Percentiles rank a stretch among this genome's conserved stretches.
Evolutionary conservation across 2,888 invertebrate species (phyloP).

Genomic region (Hemithea aestivaria): DNA sequence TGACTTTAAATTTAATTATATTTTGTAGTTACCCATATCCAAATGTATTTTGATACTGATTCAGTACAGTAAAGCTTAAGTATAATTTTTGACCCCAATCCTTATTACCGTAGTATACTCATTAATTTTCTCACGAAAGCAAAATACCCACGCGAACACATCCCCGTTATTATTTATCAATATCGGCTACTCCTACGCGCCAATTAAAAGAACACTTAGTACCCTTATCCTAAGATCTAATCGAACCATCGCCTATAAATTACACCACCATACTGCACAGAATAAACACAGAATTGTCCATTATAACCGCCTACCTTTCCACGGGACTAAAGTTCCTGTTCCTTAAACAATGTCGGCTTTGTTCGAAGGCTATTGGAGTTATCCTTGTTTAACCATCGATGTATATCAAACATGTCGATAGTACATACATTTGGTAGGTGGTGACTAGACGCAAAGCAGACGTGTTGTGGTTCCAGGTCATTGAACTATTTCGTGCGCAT

Average conservation of each 20-base stretch:
- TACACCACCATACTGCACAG: slow-evolving; percentile 33
- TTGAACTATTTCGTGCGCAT: slow-evolving; percentile 52
- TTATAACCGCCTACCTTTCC: slow-evolving; percentile 35
- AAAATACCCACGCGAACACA: no score
- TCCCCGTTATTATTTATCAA: slow-evolving; percentile 9
- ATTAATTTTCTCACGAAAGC: no score
- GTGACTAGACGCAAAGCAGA: slow-evolving; percentile 60
- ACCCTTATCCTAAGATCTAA: slow-evolving; percentile 15
- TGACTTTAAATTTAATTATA: no score
- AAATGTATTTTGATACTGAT: no score
- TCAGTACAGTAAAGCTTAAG: no score
- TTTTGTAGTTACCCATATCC: no score
- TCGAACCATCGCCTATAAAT: slow-evolving; percentile 22
- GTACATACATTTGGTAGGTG: slow-evolving; percentile 29
- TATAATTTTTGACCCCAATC: no score
- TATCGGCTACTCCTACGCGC: slow-evolving; percentile 12
- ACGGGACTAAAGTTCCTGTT: slow-evolving; percentile 20
- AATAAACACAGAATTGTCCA: slow-evolving; percentile 49
- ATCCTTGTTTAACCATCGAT: slow-evolving; percentile 38
- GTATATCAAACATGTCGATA: slow-evolving; percentile 35
- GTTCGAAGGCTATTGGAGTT: slow-evolving; percentile 20
- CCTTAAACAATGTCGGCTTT: slow-evolving; percentile 39
- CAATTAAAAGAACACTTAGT: slow-evolving; percentile 18
- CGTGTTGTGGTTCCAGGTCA: slow-evolving; percentile 40
- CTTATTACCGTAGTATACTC: no score